Evolutionary conservation across 2,113 vertebrate species (phyloP), one percentile per base, ranked within the genome.

Genomic region (Hylia prasina): DNA sequence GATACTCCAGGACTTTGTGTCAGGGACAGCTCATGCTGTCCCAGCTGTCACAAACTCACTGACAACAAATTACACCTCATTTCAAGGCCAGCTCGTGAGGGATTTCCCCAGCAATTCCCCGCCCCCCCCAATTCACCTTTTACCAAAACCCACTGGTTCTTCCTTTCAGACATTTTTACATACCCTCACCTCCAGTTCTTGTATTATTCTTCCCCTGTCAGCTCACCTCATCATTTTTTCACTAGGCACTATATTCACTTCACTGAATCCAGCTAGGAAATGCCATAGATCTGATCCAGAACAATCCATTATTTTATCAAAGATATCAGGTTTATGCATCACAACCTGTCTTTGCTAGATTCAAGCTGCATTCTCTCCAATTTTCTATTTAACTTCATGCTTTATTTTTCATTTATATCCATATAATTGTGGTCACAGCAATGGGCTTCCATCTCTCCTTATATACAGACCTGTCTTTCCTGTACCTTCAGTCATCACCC

Each of bases 281-380:
- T 87, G 35, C 54, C 64, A 81, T 2, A 63, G 80, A 86, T 70
- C 45, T 86, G 90, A 94, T 81, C 79, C 81, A 54, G 68, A 83
- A 95, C 92, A 94, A 70, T n/a, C 45, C 76, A 70, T 81, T 87
- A 66, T 86, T 89, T 92, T 93, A 92, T 92, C 71, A 63, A 63
- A 89, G 39, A 58, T 37, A 61, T n/a, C 81, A 60, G 37, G 64
- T 68, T 90, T 35, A 22, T 58, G 40, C 47, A 88, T 54, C 30
- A 81, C 19, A 58, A 40, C 28, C 71, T 63, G 48, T 53, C 57
- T 82, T 82, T 85, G 35, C 50, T 53, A 35, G 66, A 39, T 11
- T 13, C 3, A 1, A 39, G 21, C 39, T 81, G 16, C 35, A 39
- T 64, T 83, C 11, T 78, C 54, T 87, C 24, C 64, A 31, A n/a